Percentiles rank a stretch among this genome's conserved stretches.
These are phyloP conservation scores for Cryptotermes secundus DNA, from an alignment of 1,140 invertebrate genomes.

Conservation along the genomic window DNA sequence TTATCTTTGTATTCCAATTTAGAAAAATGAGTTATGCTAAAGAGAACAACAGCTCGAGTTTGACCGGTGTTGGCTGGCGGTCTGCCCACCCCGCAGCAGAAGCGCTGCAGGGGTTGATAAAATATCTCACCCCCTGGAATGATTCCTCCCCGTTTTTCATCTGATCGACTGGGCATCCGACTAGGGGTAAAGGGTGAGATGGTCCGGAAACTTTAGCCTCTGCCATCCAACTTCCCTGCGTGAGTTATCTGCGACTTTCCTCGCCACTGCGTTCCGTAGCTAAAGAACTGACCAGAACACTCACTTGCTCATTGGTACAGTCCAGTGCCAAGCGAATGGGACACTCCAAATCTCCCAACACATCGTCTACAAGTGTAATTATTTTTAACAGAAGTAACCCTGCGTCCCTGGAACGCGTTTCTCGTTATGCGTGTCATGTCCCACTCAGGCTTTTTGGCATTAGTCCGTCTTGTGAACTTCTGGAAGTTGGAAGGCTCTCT, in stretches of 20 bases:
- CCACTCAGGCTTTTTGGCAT: too few relatives aligned
- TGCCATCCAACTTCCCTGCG: neutral
- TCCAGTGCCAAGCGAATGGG: neutral
- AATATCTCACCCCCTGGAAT: neutral
- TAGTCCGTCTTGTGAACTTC: too few relatives aligned
- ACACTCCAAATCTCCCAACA: neutral
- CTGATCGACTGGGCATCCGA: neutral
- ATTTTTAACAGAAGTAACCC: too few relatives aligned
- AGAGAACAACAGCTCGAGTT: too few relatives aligned
- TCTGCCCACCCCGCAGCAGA: neutral
- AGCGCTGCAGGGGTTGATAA: neutral
- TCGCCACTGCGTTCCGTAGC: neutral
- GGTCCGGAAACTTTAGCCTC: conserved; percentile 11
- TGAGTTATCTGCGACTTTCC: neutral
- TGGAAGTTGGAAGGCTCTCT: too few relatives aligned
- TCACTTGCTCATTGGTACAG: neutral
- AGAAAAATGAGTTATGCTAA: too few relatives aligned
- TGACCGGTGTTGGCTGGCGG: neutral
- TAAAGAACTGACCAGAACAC: conserved; percentile 1
- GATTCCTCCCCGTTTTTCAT: neutral
- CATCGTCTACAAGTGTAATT: too few relatives aligned
- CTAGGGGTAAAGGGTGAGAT: conserved; percentile 18
- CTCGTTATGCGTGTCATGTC: too few relatives aligned
- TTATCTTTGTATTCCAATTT: too few relatives aligned
- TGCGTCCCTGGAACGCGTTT: too few relatives aligned